These are phyloP conservation scores for Sminthurides aquaticus DNA, from an alignment of 2,888 invertebrate genomes.

Conservation along the genomic window DNA sequence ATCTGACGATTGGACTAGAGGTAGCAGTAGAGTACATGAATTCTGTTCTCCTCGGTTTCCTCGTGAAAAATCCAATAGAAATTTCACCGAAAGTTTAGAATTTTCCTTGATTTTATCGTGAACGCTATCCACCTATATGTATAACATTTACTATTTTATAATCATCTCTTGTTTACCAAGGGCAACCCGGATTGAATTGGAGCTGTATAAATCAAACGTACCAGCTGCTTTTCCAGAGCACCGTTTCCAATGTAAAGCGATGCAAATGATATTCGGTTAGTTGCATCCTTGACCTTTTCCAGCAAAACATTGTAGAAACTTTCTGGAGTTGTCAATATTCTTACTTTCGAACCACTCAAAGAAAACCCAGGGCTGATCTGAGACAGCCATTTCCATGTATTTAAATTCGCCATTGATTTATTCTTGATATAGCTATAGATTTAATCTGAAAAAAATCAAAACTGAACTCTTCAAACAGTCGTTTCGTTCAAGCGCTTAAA, in stretches of 20 bases:
- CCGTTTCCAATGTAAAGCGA: slow-evolving; percentile 93
- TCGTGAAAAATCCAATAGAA: slow-evolving; percentile 80
- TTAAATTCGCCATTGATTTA: slow-evolving; percentile 14
- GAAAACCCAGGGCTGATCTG: slow-evolving; percentile 48
- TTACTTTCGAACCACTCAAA: slow-evolving; percentile 53
- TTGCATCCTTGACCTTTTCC: slow-evolving; percentile 60
- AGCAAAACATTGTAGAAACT: slow-evolving; percentile 68
- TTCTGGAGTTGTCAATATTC: slow-evolving; percentile 65
- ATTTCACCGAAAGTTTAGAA: slow-evolving; percentile 60
- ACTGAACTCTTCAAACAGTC: no score
- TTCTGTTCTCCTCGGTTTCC: slow-evolving; percentile 69
- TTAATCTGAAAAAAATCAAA: no score
- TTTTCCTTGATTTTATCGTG: slow-evolving; percentile 54
- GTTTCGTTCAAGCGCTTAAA: no score
- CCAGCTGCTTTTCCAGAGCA: slow-evolving; percentile 66
- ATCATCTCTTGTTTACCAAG: slow-evolving; percentile 10
- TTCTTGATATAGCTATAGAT: no score
- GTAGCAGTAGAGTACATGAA: slow-evolving; percentile 70
- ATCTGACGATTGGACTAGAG: slow-evolving; percentile 58
- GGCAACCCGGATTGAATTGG: slow-evolving; percentile 2
- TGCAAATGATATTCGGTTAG: slow-evolving; percentile 67
- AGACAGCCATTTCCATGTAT: slow-evolving; percentile 33
- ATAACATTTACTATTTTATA: background rate
- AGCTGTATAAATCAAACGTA: slow-evolving; percentile 46
- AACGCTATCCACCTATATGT: slow-evolving; percentile 55